Conservation (phyloP, 1,140 invertebrate genomes). For the Ectropis grisescens region DNA sequence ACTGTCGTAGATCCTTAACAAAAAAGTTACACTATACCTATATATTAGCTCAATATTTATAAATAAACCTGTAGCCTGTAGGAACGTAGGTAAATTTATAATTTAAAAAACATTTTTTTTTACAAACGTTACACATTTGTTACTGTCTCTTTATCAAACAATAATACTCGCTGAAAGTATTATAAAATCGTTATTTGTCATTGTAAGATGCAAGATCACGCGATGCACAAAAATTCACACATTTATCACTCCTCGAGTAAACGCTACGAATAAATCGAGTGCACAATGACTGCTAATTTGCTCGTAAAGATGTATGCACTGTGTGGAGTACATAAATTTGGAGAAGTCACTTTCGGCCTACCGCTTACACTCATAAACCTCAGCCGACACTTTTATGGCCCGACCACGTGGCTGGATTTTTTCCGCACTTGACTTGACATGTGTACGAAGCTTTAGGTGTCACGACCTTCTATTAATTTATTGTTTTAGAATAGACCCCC, state of each 20-base stretch:
- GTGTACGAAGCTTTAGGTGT: conserved; percentile 45
- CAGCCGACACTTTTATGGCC: conserved; percentile 64
- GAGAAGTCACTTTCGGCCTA: conserved; percentile 58
- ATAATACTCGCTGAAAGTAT: no score
- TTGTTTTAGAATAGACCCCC: conserved; percentile 60
- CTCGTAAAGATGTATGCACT: conserved; percentile 64
- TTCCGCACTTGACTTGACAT: conserved; percentile 62
- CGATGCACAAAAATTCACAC: conserved; percentile 39
- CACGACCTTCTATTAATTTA: conserved; percentile 49
- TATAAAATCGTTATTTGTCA: no score
- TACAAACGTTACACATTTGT: no score
- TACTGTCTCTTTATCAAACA: no score
- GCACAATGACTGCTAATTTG: conserved; percentile 67
- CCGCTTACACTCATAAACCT: conserved; percentile 63
- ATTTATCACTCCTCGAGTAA: conserved; percentile 43
- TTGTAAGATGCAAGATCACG: conserved; percentile 24
- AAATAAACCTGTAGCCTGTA: no score
- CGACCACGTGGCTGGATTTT: conserved; percentile 64
- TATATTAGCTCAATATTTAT: no score
- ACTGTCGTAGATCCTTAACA: no score
- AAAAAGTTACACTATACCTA: no score
- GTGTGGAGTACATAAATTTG: conserved; percentile 53
- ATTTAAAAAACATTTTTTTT: no score
- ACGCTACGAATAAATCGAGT: conserved; percentile 56
- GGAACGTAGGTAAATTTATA: no score